Base-by-base conservation (phyloP, 1,140 invertebrate species). In the Lysiphlebus fabarum region DNA sequence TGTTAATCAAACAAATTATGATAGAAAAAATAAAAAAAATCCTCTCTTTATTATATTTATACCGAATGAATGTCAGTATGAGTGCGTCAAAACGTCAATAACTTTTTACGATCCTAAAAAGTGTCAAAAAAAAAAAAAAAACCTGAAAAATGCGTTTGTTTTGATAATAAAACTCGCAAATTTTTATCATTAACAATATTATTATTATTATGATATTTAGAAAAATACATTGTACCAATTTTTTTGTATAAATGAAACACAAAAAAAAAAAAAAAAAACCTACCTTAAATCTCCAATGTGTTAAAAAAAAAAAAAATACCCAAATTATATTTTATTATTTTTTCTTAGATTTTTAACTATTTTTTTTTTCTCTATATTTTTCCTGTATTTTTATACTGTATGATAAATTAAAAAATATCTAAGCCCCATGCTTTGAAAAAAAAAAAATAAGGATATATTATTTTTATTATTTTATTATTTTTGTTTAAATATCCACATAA, bases 1-100 rank as follows among this genome's bases (percentile, higher is more conserved):
- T n/a, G n/a, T 37, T 37, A 36, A 12, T 10, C 34, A 53, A 51
- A 40, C 17, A 17, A 17, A 17, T 1, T 17, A 17, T 17, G 17
- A 17, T 17, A 17, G 3, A 17, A 17, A 17, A 17, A 17, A 17
- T 1, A 3, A 17, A 17, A 45, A 45, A 45, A 34, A 3, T 26
- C 43, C 34, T 34, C 54, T 43, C 17, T 59, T 59, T 59, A 51
- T 59, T 59, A 59, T 59, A 50, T 59, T 59, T 59, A 40, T 59
- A 59, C 51, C 36, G 50, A 59, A 10, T 54, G 43, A 53, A 43
- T 58, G 49, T 56, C 12, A 44, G 38, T n/a, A 26, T 42, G 54
- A 45, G 49, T 58, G 43, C 34, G 47, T 56, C 40, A 51, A 37
- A 42, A 38, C 14, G 11, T 14, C 14, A 53, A 8, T 41, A 33